phyloP scores from a whole-genome alignment of 1,140 invertebrate genomes.

The Chionoecetes opilio region DNA sequence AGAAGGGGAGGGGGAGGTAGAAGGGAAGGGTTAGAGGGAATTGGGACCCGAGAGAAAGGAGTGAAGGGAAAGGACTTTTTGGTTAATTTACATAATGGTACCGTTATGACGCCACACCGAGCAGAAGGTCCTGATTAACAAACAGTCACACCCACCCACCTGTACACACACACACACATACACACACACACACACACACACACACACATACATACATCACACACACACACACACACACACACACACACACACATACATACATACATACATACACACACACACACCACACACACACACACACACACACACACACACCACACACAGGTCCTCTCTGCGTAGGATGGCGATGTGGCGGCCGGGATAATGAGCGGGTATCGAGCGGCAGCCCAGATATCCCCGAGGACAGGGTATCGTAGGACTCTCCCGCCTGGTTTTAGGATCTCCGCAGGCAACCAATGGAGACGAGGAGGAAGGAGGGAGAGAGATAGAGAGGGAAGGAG shows the following conservation, averaged over 20 bases:
- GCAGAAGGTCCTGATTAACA: background rate
- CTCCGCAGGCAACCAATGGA: background rate
- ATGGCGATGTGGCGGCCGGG: background rate
- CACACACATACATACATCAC: too few species aligned
- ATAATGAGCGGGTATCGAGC: slow-evolving; percentile 25
- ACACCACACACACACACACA: background rate
- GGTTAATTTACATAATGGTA: background rate
- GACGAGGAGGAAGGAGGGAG: background rate
- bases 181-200: too few species aligned
- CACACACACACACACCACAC: background rate
- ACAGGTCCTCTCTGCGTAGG: background rate
- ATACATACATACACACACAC: too few species aligned
- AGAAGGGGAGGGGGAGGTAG: background rate
- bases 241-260: too few species aligned
- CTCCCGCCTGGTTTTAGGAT: background rate
- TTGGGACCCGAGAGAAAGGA: background rate
- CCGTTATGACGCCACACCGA: slow-evolving; percentile 3
- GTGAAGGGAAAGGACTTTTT: background rate
- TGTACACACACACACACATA: background rate
- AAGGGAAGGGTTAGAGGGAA: background rate
- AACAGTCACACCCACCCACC: background rate
- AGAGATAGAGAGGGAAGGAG: background rate
- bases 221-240: too few species aligned
- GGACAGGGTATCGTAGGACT: slow-evolving; percentile 14
- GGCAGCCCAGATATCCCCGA: background rate